phyloP scores from a whole-genome alignment of 2,113 vertebrate species.

The Varanus komodoensis region DNA sequence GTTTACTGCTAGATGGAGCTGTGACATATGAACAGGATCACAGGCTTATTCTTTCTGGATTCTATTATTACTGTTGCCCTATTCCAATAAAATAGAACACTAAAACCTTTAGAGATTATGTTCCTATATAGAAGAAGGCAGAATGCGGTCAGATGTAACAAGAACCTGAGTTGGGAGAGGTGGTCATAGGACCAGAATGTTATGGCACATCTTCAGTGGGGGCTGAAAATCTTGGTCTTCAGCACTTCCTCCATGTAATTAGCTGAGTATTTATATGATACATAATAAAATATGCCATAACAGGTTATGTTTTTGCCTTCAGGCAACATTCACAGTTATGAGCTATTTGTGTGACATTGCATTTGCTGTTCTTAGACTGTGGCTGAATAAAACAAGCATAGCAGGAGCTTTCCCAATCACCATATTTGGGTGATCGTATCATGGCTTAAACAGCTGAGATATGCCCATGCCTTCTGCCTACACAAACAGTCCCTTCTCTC shows the following conservation, averaged over 20 bases:
- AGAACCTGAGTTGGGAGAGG: neutral
- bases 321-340: neutral
- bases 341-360: neutral
- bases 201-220: neutral
- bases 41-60: neutral
- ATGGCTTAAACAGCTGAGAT: neutral
- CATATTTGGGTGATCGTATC: neutral
- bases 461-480: neutral
- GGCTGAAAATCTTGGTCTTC: neutral
- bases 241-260: neutral
- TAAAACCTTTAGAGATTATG: neutral
- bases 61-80: neutral
- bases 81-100: neutral
- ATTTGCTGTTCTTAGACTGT: neutral
- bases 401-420: neutral
- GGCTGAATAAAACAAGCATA: neutral
- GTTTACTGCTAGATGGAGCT: no score
- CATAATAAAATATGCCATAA: neutral
- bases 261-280: neutral
- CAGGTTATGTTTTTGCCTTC: neutral
- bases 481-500: neutral
- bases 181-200: neutral
- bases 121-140: neutral
- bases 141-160: neutral
- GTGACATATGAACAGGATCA: no score